Evolutionary conservation across 2,113 vertebrate genomes (phyloP), one percentile per base, ranked within the genome.

Genomic region (Dasypus novemcinctus): DNA sequence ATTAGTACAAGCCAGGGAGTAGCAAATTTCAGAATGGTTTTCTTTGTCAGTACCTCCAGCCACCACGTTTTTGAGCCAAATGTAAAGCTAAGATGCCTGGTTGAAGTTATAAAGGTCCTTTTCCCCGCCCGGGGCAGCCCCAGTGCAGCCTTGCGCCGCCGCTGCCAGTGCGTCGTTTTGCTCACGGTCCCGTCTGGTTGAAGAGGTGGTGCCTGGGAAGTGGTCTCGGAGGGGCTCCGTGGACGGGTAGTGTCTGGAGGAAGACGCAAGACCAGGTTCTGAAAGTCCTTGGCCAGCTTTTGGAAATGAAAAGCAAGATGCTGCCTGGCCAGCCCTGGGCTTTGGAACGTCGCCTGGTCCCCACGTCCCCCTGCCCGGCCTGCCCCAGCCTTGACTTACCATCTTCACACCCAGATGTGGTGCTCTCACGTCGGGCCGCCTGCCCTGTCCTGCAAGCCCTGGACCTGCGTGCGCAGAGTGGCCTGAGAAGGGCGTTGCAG

Each of bases 21-120:
- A 72, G 81, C 49, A 91, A 90, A 79, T 14, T 59, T 57, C 90
- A 95, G 71, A 91, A 46, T 20, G 78, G 66, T 33, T 90, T 97
- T 23, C 38, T 85, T 91, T 93, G 95, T 82, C 74, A 94, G 6
- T 87, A 76, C 46, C 29, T 81, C 95, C 76, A n/a, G 43, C 79
- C 1, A 0, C 81, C 46, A 84, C 83, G 27, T 78, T 96, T 90
- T 81, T 66, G 61, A 69, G 54, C 31, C 66, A 38, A 93, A 83
- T 89, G 90, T 71, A 33, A 86, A 92, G 80, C 87, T 68, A 85
- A 41, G 12, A 12, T 69, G 18, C 13, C 8, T 66, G 49, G 83
- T 89, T 74, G 81, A 92, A 86, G 63, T 29, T 59, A 17, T 72
- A 43, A 43, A 23, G 52, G 9, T 57, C 33, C 61, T 82, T 94